Conservation (phyloP, 2,113 vertebrate genomes). For the Etia nguti region DNA sequence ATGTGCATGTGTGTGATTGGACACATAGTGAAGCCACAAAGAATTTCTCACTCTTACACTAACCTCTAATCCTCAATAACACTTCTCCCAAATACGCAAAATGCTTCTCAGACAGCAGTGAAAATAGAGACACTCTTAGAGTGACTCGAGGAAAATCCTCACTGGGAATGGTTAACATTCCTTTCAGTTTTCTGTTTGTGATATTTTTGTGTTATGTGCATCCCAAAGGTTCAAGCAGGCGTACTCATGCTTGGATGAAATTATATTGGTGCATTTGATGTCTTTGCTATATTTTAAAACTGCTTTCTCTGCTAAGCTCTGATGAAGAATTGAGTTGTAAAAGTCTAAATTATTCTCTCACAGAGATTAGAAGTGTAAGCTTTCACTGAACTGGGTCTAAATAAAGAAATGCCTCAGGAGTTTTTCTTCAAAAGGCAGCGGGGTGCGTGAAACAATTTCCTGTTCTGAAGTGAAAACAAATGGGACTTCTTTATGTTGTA, state of each 20-base stretch:
- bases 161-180: background rate
- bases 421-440: background rate
- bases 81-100: background rate
- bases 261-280: background rate
- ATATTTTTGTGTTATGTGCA: background rate
- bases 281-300: background rate
- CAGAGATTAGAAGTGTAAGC: background rate
- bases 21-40: slow-evolving; percentile 16
- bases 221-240: background rate
- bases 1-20: background rate
- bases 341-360: background rate
- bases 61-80: background rate
- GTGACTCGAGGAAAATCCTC: background rate
- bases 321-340: background rate
- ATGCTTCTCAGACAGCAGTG: background rate
- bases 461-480: background rate
- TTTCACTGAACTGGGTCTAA: background rate
- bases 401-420: background rate
- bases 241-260: background rate
- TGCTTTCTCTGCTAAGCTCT: background rate
- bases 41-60: background rate
- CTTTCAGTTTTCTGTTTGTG: background rate
- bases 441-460: background rate
- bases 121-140: background rate
- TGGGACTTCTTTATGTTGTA: background rate